A percentile compares a stretch with the other conserved stretches of the same genome.
Evolutionary conservation across 92 coral and sea anemone genomes (phyloP).

Genomic region (Palythoa caribaeorum): DNA sequence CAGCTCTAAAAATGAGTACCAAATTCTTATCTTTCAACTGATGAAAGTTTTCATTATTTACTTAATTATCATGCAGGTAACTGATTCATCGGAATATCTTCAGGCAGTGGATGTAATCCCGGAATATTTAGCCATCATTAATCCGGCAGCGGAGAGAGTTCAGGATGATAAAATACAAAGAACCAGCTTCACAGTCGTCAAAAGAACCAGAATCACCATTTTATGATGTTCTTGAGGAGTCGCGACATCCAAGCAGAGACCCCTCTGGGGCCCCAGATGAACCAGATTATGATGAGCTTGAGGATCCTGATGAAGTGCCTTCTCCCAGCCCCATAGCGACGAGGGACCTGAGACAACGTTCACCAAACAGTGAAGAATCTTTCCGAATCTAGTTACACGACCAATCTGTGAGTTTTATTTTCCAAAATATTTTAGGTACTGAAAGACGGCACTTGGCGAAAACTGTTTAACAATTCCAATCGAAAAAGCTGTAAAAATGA

Average conservation of each 20-base stretch:
- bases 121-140: conserved; percentile 20
- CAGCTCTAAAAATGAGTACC: too few species aligned
- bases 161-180: neutral
- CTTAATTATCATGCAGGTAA: neutral
- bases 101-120: conserved; percentile 33
- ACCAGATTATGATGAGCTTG: conserved; percentile 43
- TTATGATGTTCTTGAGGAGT: conserved; percentile 26
- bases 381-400: neutral
- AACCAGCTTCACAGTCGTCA: neutral
- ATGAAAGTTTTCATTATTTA: neutral
- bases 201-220: neutral
- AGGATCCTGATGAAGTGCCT: conserved; percentile 9
- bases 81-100: conserved; percentile 23
- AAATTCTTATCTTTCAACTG: neutral
- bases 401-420: neutral
- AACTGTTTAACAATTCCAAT: too few species aligned
- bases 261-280: neutral
- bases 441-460: too few species aligned
- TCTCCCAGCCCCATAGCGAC: conserved; percentile 17
- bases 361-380: neutral
- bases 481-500: too few species aligned
- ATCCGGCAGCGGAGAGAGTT: conserved; percentile 11
- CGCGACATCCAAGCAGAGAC: neutral
- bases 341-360: neutral
- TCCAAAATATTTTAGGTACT: too few species aligned